phyloP scores from a whole-genome alignment of 2,113 vertebrate species.

The Pithys albifrons region DNA sequence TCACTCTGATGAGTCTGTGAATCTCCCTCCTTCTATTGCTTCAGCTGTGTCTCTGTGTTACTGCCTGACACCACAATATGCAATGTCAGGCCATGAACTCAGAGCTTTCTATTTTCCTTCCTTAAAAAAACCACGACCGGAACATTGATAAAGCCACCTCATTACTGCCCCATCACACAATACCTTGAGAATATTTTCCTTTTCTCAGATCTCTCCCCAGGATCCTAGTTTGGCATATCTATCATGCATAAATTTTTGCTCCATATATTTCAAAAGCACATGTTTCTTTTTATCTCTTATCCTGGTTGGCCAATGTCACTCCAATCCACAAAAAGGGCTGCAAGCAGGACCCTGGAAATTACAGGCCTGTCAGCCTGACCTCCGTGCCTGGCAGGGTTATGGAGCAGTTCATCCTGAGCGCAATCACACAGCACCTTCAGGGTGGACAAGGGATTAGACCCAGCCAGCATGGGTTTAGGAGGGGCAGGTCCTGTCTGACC shows the following conservation, averaged over 20 bases:
- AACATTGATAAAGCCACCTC: not conserved
- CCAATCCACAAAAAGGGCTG: too few relatives aligned
- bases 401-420: too few relatives aligned
- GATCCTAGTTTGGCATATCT: not conserved
- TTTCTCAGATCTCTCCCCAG: not conserved
- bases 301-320: too few relatives aligned
- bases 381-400: too few relatives aligned
- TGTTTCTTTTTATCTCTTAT: not conserved
- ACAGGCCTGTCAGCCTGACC: too few relatives aligned
- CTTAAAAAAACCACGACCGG: not conserved
- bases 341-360: too few relatives aligned
- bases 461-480: too few relatives aligned
- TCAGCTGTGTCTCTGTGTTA: not conserved
- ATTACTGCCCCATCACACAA: not conserved
- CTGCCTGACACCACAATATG: not conserved
- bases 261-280: not conserved
- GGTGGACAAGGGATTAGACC: too few relatives aligned
- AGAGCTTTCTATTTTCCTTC: not conserved
- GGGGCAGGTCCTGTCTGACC: too few relatives aligned
- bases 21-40: not conserved
- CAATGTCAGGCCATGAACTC: not conserved
- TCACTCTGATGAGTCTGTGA: not conserved
- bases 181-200: not conserved
- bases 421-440: too few relatives aligned
- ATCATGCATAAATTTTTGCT: not conserved